Percentiles rank a stretch among this genome's conserved stretches.
phyloP scores from a whole-genome alignment of 1,140 invertebrate species.

The Brachionus sp. region DNA sequence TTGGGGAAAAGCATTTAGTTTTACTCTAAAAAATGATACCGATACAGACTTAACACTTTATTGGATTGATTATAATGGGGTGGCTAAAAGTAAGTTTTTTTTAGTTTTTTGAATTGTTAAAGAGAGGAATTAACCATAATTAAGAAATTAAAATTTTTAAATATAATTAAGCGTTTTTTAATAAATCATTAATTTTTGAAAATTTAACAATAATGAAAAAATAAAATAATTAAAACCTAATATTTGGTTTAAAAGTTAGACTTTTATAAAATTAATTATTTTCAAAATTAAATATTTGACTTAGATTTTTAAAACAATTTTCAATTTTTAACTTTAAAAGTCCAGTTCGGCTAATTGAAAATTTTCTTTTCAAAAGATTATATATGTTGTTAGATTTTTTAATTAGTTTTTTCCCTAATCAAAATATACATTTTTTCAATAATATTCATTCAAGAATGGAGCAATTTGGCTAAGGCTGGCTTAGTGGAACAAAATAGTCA shows the following conservation, averaged over 20 bases:
- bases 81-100: background rate
- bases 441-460: background rate
- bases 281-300: too few species aligned
- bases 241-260: too few species aligned
- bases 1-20: background rate
- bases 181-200: too few species aligned
- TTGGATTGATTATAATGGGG: background rate
- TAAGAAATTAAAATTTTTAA: too few species aligned
- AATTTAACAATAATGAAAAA: too few species aligned
- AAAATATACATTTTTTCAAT: background rate
- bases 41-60: background rate
- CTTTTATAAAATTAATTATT: too few species aligned
- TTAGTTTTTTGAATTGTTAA: background rate
- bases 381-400: background rate
- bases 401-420: background rate
- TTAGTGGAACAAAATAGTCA: background rate
- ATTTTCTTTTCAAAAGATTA: background rate
- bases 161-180: too few species aligned
- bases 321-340: too few species aligned
- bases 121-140: background rate
- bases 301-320: too few species aligned
- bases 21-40: background rate
- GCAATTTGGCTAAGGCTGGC: background rate
- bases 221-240: too few species aligned
- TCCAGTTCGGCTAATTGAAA: too few species aligned